Base-by-base conservation (phyloP, 2,113 vertebrate genomes). In the Octodon degus region DNA sequence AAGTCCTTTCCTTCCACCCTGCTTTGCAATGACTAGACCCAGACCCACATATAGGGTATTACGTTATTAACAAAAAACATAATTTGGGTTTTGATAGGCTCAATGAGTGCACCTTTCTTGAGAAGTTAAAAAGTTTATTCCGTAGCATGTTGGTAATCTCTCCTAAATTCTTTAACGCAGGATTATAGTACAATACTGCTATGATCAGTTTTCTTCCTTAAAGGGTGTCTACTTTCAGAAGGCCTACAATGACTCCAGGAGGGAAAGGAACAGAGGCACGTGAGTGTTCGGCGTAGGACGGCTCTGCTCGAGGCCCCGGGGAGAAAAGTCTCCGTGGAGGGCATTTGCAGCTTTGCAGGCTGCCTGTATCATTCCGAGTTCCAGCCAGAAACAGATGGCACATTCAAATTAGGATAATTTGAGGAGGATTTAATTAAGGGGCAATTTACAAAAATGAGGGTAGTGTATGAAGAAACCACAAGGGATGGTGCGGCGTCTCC, bases 401-500 rank as follows among this genome's bases (percentile, higher is more conserved):
- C 86, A 97, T 88, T 95, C 55, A 96, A 97, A 97, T 90, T 92
- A 95, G 86, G 82, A 90, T 87, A 88, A 96, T 95, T 94, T 90
- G 77, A 95, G 43, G 37, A 94, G 86, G 70, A 92, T 97, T 95
- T 95, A 96, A 96, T 94, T 90, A 95, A 96, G 77, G 86, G 60
- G 19, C 22, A 92, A 96, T 94, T 94, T 96, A 85, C 63, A 95
- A 93, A 97, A 96, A 90, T 82, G 82, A 97, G 72, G 55, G 27
- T 34, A 96, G 70, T 80, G 32, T 72, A 84, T 87, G 60, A 60
- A 91, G 68, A 95, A 94, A 6, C 34, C 91, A 37, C 60, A 86
- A 92, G 72, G 77, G 27, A 95, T n/a, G 34, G 47, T 74, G 5
- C 22, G 34, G 70, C 22, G 63, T 94, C 68, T 96, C 89, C 89